Conservation (phyloP, 1,140 invertebrate genomes). For the Ips nitidus region DNA sequence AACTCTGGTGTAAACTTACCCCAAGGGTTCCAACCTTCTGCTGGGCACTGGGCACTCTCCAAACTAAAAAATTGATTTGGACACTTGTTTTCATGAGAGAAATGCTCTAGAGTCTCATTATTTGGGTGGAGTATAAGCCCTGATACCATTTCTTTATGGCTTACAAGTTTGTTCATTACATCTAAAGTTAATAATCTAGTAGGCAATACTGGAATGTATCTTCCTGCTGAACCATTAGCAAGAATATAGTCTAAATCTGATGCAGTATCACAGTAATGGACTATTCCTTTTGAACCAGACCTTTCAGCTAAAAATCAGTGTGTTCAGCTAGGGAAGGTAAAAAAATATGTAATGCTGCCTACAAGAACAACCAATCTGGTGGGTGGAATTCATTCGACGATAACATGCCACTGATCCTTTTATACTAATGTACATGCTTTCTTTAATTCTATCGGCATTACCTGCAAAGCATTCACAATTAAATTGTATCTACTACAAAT, state of each 20-base stretch:
- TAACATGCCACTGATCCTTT: slow-evolving; percentile 77
- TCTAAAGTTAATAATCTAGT: slow-evolving; percentile 63
- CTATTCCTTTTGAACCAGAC: slow-evolving; percentile 79
- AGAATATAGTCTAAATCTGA: slow-evolving; percentile 74
- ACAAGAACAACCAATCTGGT: slow-evolving; percentile 91
- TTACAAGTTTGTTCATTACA: slow-evolving; percentile 55
- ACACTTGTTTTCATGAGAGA: slow-evolving; percentile 78
- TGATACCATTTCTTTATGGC: slow-evolving; percentile 55
- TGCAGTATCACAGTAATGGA: slow-evolving; percentile 67
- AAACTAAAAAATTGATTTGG: slow-evolving; percentile 75
- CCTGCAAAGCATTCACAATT: slow-evolving; percentile 32
- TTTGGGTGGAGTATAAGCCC: slow-evolving; percentile 60
- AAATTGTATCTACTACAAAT: not conserved
- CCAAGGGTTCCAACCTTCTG: slow-evolving; percentile 74
- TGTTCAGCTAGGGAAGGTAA: slow-evolving; percentile 37
- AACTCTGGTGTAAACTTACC: slow-evolving; percentile 52
- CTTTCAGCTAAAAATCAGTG: slow-evolving; percentile 67
- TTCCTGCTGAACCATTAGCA: slow-evolving; percentile 65
- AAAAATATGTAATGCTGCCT: slow-evolving; percentile 53
- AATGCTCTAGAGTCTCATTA: slow-evolving; percentile 51
- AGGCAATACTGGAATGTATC: slow-evolving; percentile 70
- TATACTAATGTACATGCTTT: slow-evolving; percentile 80
- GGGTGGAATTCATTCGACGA: slow-evolving; percentile 85
- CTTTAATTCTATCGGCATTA: slow-evolving; percentile 63
- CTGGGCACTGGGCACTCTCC: slow-evolving; percentile 54